Conservation (phyloP, 2,888 invertebrate species). For the Cryptophagus acutangulus region DNA sequence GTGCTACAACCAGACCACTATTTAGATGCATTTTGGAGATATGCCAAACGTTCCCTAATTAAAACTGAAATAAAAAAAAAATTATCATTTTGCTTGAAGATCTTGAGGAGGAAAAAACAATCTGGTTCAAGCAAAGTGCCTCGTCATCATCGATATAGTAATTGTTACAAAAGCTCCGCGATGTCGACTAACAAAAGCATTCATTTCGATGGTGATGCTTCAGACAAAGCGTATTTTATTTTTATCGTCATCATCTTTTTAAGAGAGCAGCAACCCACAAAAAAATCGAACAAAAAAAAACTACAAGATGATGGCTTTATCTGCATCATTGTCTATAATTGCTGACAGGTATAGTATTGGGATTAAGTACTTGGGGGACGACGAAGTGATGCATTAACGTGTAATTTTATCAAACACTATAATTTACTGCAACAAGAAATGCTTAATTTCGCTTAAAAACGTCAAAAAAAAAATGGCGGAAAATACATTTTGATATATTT, state of each 20-base stretch:
- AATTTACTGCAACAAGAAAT: no score
- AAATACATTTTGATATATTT: no score
- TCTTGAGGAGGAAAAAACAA: background rate
- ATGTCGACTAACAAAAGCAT: background rate
- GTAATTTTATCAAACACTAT: no score
- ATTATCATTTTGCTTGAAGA: background rate
- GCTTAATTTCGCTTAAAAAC: no score
- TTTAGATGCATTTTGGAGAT: no score
- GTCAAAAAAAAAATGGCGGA: no score
- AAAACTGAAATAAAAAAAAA: conserved; percentile 1
- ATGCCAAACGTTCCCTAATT: background rate
- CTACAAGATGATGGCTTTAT: conserved; percentile 30
- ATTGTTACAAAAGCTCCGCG: no score
- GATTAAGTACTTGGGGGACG: conserved; percentile 4
- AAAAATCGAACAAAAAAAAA: conserved; percentile 1
- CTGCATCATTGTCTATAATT: conserved; percentile 29
- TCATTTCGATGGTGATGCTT: background rate
- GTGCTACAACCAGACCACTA: conserved; percentile 1
- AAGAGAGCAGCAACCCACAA: background rate
- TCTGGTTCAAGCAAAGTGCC: conserved; percentile 2
- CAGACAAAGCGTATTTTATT: conserved; percentile 5
- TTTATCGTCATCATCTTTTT: conserved; percentile 20
- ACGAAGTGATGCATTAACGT: no score
- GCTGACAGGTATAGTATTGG: conserved; percentile 27
- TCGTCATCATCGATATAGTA: conserved; percentile 9